These are phyloP conservation scores for Odontesthes bonariensis DNA, from an alignment of 2,113 vertebrate species.

Conservation along the genomic window DNA sequence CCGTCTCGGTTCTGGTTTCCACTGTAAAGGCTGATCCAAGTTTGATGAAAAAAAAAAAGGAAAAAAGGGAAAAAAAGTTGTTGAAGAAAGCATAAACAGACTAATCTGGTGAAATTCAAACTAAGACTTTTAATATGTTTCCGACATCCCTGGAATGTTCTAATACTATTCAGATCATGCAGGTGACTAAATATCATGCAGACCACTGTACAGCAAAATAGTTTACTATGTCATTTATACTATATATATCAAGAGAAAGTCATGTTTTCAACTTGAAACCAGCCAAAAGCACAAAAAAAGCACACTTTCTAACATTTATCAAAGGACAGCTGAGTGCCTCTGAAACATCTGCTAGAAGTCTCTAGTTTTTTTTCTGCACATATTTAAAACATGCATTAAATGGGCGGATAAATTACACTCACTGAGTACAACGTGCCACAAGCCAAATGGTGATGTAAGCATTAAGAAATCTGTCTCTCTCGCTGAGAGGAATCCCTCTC, in stretches of 20 bases:
- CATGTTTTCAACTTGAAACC: neutral
- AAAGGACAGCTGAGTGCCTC: neutral
- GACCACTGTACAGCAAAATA: neutral
- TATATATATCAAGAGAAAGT: neutral
- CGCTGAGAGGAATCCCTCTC: neutral
- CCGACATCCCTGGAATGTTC: neutral
- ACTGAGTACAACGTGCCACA: neutral
- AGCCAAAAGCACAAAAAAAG: neutral
- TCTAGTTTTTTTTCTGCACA: neutral
- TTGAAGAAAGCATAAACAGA: neutral
- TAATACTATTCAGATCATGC: neutral
- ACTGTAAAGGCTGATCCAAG: constrained; percentile 46
- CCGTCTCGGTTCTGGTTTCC: constrained; percentile 47
- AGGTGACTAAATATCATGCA: neutral
- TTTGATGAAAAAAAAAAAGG: constrained; percentile 11
- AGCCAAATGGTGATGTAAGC: neutral
- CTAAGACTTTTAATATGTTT: neutral
- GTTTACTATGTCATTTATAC: neutral
- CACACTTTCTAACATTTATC: neutral
- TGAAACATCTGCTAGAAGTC: neutral
- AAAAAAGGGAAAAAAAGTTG: neutral
- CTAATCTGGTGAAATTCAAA: neutral
- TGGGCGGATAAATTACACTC: neutral
- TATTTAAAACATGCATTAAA: neutral
- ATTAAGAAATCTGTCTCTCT: neutral